Conservation (phyloP, 1,140 invertebrate genomes). For the Idris sp. region DNA sequence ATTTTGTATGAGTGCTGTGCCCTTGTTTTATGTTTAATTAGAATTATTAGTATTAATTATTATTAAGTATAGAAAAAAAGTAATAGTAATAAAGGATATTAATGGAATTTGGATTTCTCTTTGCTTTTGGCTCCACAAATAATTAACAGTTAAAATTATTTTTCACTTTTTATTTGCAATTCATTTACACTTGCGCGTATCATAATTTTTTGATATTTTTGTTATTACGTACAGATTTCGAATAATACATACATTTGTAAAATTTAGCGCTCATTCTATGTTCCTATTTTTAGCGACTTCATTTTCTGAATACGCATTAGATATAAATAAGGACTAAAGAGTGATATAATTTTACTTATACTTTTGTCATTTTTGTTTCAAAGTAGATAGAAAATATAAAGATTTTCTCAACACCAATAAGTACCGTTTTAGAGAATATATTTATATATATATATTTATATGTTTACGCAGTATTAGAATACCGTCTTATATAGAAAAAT, state of each 20-base stretch:
- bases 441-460: constrained; percentile 27
- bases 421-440: constrained; percentile 48
- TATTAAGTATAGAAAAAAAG: constrained; percentile 10
- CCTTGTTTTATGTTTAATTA: constrained; percentile 28
- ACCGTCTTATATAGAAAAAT: constrained; percentile 52
- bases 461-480: constrained; percentile 34
- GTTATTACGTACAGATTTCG: constrained; percentile 44
- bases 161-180: constrained; percentile 44
- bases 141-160: not conserved
- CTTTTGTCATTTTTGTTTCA: constrained; percentile 27
- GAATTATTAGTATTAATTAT: constrained; percentile 23
- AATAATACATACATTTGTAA: constrained; percentile 53
- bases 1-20: constrained; percentile 34
- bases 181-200: constrained; percentile 36
- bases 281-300: constrained; percentile 41
- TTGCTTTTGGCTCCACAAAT: not conserved
- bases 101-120: too few relatives aligned
- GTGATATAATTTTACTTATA: constrained; percentile 19
- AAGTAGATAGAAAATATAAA: constrained; percentile 59
- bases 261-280: constrained; percentile 44
- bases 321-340: constrained; percentile 46
- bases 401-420: constrained; percentile 52
- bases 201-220: constrained; percentile 7
- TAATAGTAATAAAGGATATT: constrained; percentile 10
- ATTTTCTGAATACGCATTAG: constrained; percentile 37